These are phyloP conservation scores for Dolichotis patagonum DNA, from an alignment of 2,113 vertebrate species.

Conservation along the genomic window DNA sequence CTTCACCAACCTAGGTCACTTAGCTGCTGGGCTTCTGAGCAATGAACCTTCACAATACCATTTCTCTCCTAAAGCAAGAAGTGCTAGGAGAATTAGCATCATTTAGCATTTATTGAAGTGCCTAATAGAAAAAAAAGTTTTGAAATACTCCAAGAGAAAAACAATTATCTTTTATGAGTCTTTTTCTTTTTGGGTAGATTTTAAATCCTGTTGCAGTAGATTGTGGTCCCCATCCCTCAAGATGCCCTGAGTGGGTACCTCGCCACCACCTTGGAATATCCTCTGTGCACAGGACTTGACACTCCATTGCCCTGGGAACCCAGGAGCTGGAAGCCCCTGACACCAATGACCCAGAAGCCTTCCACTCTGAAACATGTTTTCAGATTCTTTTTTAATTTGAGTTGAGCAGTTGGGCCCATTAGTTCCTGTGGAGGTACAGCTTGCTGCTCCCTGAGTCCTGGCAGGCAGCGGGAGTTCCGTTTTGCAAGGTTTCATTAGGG, in stretches of 20 bases:
- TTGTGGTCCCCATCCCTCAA: background rate
- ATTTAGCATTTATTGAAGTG: slow-evolving; percentile 63
- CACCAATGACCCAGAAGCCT: slow-evolving; percentile 61
- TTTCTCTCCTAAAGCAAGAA: slow-evolving; percentile 63
- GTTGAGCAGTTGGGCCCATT: slow-evolving; percentile 64
- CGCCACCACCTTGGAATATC: background rate
- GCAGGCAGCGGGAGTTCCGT: slow-evolving; percentile 34
- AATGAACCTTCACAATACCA: slow-evolving; percentile 35
- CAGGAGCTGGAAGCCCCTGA: slow-evolving; percentile 33
- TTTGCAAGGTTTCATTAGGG: slow-evolving; percentile 22
- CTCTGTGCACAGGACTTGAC: background rate
- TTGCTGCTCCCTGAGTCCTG: slow-evolving; percentile 46
- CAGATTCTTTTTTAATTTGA: slow-evolving; percentile 63
- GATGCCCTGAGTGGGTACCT: background rate
- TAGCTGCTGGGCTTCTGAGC: slow-evolving; percentile 70
- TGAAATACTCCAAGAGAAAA: slow-evolving; percentile 44
- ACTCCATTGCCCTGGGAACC: slow-evolving; percentile 54
- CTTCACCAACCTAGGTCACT: slow-evolving; percentile 57
- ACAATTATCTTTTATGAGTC: slow-evolving; percentile 37
- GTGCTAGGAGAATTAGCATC: slow-evolving; percentile 61
- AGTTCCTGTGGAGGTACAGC: slow-evolving; percentile 64
- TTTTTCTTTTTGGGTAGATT: slow-evolving; percentile 33
- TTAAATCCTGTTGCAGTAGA: background rate
- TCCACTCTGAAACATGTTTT: slow-evolving; percentile 53
- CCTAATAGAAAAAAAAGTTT: slow-evolving; percentile 53